phyloP scores from a whole-genome alignment of 1,140 invertebrate genomes.

The Procambarus virginalis region DNA sequence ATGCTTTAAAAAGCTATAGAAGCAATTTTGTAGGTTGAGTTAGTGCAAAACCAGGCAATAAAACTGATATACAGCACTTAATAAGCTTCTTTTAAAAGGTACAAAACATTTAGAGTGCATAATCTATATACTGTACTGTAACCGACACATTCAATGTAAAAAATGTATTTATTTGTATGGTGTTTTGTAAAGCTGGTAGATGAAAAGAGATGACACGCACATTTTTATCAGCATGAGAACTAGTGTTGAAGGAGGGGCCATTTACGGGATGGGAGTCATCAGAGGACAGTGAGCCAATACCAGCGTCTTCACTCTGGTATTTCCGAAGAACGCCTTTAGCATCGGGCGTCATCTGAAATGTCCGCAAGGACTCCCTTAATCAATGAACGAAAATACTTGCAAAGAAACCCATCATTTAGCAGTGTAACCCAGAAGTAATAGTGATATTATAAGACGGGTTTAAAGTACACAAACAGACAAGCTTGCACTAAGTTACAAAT shows the following conservation, averaged over 20 bases:
- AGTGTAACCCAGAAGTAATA: background rate
- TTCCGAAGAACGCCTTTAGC: constrained; percentile 77
- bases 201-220: constrained; percentile 53
- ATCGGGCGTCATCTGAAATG: constrained; percentile 85
- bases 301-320: constrained; percentile 66
- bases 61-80: too few species aligned
- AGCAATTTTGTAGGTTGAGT: too few species aligned
- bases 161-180: background rate
- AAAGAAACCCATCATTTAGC: background rate
- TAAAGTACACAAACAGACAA: background rate
- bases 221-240: constrained; percentile 62
- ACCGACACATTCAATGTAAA: too few species aligned
- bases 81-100: too few species aligned
- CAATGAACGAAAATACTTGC: background rate
- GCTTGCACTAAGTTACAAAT: background rate
- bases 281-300: constrained; percentile 71
- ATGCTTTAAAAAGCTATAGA: too few species aligned
- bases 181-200: background rate
- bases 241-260: constrained; percentile 50
- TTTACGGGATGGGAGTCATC: constrained; percentile 54
- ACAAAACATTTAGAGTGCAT: too few species aligned
- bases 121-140: too few species aligned
- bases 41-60: too few species aligned
- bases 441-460: background rate
- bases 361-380: constrained; percentile 26